Conservation (phyloP, 1,140 invertebrate species). For the Whitmania pigra region DNA sequence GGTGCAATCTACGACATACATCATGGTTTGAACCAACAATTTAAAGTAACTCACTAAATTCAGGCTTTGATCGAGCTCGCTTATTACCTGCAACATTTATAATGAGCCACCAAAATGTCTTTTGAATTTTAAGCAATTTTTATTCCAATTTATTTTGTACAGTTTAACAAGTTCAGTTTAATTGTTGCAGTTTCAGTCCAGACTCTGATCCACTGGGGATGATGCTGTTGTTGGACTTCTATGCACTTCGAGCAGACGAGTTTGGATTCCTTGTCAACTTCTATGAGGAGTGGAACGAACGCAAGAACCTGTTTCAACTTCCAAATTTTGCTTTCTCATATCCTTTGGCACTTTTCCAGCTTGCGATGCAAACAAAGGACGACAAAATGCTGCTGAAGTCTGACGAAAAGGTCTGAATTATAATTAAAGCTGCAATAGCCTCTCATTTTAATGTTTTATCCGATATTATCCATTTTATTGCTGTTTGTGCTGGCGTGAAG, state of each 20-base stretch:
- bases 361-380: slow-evolving; percentile 27
- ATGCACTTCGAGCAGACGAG: slow-evolving; percentile 66
- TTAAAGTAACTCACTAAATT: no score
- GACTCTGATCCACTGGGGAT: slow-evolving; percentile 69
- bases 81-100: no score
- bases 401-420: slow-evolving; percentile 32
- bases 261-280: slow-evolving; percentile 65
- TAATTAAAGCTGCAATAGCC: neutral
- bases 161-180: neutral
- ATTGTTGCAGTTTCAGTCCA: slow-evolving; percentile 56
- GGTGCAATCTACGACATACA: no score
- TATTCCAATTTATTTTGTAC: neutral
- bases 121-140: neutral
- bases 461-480: neutral
- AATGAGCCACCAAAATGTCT: no score
- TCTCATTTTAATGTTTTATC: neutral
- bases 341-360: slow-evolving; percentile 61
- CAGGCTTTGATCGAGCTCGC: no score
- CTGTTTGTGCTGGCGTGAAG: no score
- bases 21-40: no score
- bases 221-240: slow-evolving; percentile 70
- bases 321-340: slow-evolving; percentile 78
- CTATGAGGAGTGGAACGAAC: slow-evolving; percentile 45
- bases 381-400: slow-evolving; percentile 28
- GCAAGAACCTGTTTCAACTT: slow-evolving; percentile 60